Evolutionary conservation across 2,113 vertebrate species (phyloP), one percentile per base, ranked within the genome.

Genomic region (Gadus chalcogrammus): DNA sequence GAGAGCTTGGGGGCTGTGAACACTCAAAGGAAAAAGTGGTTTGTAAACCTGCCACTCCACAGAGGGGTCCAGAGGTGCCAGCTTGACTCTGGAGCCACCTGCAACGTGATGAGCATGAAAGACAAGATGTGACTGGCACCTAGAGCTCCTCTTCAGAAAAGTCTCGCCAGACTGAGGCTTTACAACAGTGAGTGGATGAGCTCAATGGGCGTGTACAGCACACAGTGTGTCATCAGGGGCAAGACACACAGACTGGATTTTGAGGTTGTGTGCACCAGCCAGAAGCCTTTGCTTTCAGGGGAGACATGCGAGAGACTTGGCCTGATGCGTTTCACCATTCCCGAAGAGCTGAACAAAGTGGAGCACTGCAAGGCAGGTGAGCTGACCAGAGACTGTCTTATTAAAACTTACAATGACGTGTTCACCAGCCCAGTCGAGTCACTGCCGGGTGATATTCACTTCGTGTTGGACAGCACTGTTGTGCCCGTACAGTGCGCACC

Each of bases 381-480:
- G 20, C 20, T 20, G 20, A 20, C 20, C 20, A 20, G 20, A 20
- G 20, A 24, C 24, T 24, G 24, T 24, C 24, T 24, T 24, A 24
- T 24, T 24, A 24, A 24, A 2, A 3, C 24, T 24, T 24, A 24
- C 24, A 24, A 24, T 63, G 58, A 12, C 53, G 72, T 3, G 62
- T 67, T n/a, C 24, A 24, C 24, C 24, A 24, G 24, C 24, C 24
- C 24, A 24, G 24, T 24, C 24, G 24, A 24, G 24, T 72, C 59
- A 12, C n/a, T 79, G 4, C 71, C 59, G 3, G 62, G 68, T 15
- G 75, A 64, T n/a, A 67, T 80, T 3, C 63, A 82, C 20, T 79
- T 79, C 65, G 69, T 70, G 24, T 42, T 79, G 18, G 64, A 78
- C 31, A 11, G 42, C 7, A 56, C 8, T 8, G 52, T 72, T 15